Conservation (phyloP, 2,797 vertebrate genomes). For the Argya squamiceps region DNA sequence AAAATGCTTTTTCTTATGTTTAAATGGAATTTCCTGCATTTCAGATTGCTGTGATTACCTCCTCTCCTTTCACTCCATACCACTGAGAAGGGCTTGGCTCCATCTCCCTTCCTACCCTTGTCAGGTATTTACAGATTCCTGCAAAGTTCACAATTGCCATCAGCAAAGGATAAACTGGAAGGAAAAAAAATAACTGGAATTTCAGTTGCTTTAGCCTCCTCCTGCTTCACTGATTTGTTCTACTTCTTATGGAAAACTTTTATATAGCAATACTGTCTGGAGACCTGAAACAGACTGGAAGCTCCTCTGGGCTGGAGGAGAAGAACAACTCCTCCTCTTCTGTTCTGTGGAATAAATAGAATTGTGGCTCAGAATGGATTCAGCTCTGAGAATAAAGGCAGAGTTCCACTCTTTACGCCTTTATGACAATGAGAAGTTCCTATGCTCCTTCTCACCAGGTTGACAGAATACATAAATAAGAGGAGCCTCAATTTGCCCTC, state of each 20-base stretch:
- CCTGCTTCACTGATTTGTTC: background rate
- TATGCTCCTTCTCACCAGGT: background rate
- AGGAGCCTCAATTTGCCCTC: background rate
- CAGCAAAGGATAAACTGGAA: background rate
- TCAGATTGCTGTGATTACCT: background rate
- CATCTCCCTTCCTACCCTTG: background rate
- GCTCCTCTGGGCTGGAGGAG: slow-evolving; percentile 14
- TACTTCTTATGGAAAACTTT: background rate
- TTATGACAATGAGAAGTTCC: background rate
- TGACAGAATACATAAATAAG: background rate
- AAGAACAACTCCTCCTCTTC: background rate
- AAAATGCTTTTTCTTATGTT: background rate
- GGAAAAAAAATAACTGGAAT: background rate
- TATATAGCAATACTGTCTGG: background rate
- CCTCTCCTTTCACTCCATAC: background rate
- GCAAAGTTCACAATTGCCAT: background rate
- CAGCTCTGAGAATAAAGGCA: background rate
- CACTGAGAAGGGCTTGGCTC: background rate
- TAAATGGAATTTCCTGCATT: background rate
- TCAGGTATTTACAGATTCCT: background rate
- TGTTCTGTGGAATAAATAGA: background rate
- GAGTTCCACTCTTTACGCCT: background rate
- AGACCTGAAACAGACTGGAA: background rate
- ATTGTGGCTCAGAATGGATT: background rate
- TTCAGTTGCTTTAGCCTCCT: background rate